These are phyloP conservation scores for Atrichornis clamosus DNA, from an alignment of 2,113 vertebrate species.

Conservation along the genomic window DNA sequence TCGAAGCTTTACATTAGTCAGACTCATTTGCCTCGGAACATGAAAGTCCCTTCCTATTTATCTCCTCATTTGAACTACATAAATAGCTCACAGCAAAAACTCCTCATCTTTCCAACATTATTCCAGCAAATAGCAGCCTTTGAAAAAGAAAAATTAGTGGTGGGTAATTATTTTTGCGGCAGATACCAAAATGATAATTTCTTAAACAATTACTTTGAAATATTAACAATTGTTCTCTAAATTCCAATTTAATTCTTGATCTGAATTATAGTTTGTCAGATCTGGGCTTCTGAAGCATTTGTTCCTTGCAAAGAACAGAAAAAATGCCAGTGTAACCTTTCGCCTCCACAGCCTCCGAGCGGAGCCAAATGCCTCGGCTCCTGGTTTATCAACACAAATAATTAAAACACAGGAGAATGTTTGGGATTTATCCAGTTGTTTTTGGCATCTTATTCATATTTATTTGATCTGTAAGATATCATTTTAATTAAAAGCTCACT, in stretches of 20 bases:
- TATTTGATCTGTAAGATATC: constrained; percentile 60
- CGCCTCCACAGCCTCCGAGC: not conserved
- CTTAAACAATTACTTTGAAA: constrained; percentile 64
- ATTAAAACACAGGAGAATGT: constrained; percentile 60
- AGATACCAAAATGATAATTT: constrained; percentile 62
- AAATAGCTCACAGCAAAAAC: constrained; percentile 47
- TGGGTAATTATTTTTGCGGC: constrained; percentile 51
- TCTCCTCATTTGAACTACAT: constrained; percentile 41
- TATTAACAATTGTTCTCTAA: constrained; percentile 61
- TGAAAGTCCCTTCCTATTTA: constrained; percentile 55
- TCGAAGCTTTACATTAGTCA: not conserved
- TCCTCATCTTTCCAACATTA: constrained; percentile 14
- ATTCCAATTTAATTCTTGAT: constrained; percentile 49
- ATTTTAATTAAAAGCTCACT: constrained; percentile 53
- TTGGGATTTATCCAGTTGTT: constrained; percentile 34
- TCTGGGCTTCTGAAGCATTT: constrained; percentile 33
- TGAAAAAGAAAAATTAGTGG: constrained; percentile 54
- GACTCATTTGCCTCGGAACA: constrained; percentile 40
- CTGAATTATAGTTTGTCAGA: constrained; percentile 58
- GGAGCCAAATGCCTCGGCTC: not conserved
- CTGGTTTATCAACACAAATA: constrained; percentile 50
- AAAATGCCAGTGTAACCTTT: constrained; percentile 28
- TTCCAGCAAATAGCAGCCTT: constrained; percentile 35
- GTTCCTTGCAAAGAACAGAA: constrained; percentile 35
- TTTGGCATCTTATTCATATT: constrained; percentile 58